Evolutionary conservation across 1,140 invertebrate species (phyloP), one percentile per base, ranked within the genome.

Genomic region (Bombus haemorrhoidalis): DNA sequence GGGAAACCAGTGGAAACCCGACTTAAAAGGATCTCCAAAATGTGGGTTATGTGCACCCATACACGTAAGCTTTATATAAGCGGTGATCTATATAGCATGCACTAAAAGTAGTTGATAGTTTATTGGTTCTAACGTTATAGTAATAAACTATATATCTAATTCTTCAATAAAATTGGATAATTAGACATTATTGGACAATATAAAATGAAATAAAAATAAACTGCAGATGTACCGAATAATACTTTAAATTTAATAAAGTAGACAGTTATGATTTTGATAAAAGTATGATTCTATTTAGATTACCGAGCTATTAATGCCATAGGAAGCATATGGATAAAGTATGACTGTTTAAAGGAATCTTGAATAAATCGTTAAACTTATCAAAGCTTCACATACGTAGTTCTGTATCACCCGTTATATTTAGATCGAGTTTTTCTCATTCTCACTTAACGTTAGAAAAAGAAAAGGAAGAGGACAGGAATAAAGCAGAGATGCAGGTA

Each of bases 401-500:
- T 75, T 87, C 72, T 3, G 34, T 15, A 25, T 37, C 87, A 90
- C 87, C 87, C 88, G 88, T 92, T 91, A 74, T 74, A 92, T 91
- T 64, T 81, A 57, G 90, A 91, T 91, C 85, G 68, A 76, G 81
- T 80, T 90, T 89, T 88, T 79, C 84, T 86, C 81, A 68, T 89
- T 81, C 82, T 71, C 81, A 71, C 71, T 68, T 66, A 39, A 69
- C 15, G 68, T 57, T 59, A 39, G 53, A 74, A 43, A 12, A 32
- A 41, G 28, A 53, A 53, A 25, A 81, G 87, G 62, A 68, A 71
- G 71, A 83, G 68, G 73, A 76, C 59, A 82, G 68, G 64, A 34
- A 73, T 53, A 86, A 32, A 66, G 78, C 64, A 79, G 64, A 78
- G 75, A 85, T n/a, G 90, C 93, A 93, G 93, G 93, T 93, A 93